Conservation (phyloP, 2,113 vertebrate genomes). For the Oryzias woworae region DNA sequence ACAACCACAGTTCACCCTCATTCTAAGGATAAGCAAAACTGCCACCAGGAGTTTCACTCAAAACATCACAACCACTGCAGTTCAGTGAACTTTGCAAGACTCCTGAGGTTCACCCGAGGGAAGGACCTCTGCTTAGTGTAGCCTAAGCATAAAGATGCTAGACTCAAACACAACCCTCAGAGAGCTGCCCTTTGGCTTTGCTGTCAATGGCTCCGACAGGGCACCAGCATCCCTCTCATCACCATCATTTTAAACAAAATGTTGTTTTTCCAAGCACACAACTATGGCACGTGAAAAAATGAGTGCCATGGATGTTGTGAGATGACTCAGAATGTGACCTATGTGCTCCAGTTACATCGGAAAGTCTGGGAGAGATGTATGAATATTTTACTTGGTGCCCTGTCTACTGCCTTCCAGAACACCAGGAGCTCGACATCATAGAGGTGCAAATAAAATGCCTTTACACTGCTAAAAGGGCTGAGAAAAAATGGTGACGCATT, state of each 20-base stretch:
- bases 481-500: not conserved
- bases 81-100: not conserved
- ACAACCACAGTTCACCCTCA: too few relatives aligned
- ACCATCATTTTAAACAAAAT: constrained; percentile 11
- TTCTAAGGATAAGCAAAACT: not conserved
- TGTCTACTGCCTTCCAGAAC: not conserved
- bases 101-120: not conserved
- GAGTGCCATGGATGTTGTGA: not conserved
- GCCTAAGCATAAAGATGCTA: not conserved
- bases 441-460: not conserved
- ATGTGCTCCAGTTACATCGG: constrained; percentile 14
- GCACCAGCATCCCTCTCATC: not conserved
- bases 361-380: constrained; percentile 8
- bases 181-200: not conserved
- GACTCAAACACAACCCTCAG: constrained; percentile 4
- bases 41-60: not conserved
- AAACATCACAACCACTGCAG: not conserved
- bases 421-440: not conserved
- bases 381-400: constrained; percentile 9
- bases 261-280: not conserved
- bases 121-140: not conserved
- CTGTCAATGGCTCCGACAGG: constrained; percentile 4
- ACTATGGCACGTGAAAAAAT: not conserved
- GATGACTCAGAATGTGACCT: not conserved
- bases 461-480: not conserved